A percentile compares a stretch with the other conserved stretches of the same genome.
Conservation (phyloP, 2,797 vertebrate genomes). For the Eospalax fontanierii region DNA sequence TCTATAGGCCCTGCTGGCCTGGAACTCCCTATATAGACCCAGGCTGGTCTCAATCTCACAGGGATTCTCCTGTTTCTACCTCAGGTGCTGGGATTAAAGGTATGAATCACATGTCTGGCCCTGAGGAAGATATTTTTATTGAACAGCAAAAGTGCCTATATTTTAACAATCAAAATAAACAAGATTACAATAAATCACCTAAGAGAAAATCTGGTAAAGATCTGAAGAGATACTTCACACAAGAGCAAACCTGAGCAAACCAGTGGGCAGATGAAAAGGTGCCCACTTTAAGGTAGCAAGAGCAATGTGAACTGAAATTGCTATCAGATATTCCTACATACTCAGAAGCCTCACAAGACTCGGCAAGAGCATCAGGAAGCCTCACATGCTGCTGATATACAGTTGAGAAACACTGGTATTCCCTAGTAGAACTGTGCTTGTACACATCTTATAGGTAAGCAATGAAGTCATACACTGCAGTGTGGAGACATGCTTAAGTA, state of each 20-base stretch:
- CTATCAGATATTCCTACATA: neutral
- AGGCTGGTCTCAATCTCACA: no score
- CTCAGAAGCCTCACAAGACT: neutral
- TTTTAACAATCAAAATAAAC: neutral
- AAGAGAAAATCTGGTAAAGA: neutral
- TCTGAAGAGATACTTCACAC: neutral
- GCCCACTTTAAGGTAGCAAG: neutral
- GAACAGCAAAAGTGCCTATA: neutral
- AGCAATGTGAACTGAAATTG: neutral
- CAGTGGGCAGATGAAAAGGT: neutral
- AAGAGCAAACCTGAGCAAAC: neutral
- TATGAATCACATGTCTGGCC: no score
- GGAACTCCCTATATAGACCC: no score
- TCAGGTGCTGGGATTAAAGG: no score
- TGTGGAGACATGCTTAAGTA: neutral
- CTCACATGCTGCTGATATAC: neutral
- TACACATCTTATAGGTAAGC: neutral
- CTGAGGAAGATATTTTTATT: constrained; percentile 32
- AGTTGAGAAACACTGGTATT: neutral
- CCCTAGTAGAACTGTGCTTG: neutral
- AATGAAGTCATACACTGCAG: neutral
- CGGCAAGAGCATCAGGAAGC: no score
- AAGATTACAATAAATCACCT: constrained; percentile 5
- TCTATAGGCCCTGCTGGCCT: no score
- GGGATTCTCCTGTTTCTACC: no score